Percentiles rank a stretch among this genome's conserved stretches.
These are phyloP conservation scores for Metopolophium dirhodum DNA, from an alignment of 1,140 invertebrate genomes.

Conservation along the genomic window DNA sequence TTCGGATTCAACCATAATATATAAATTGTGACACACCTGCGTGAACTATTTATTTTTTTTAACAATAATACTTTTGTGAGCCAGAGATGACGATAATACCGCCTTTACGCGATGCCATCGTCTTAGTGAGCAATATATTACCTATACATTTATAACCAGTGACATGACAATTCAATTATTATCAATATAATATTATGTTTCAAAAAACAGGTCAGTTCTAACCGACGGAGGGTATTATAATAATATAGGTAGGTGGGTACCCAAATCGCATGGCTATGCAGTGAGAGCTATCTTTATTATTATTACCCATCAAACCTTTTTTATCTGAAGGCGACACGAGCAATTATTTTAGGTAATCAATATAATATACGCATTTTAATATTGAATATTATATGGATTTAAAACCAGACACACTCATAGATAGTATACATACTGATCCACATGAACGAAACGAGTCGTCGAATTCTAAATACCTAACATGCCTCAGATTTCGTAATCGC, in stretches of 20 bases:
- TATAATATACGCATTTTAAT: neutral
- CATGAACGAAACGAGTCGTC: neutral
- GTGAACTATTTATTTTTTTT: neutral
- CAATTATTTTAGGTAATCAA: neutral
- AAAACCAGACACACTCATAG: neutral
- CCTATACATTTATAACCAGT: neutral
- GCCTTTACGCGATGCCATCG: neutral
- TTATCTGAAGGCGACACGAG: neutral
- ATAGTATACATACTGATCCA: neutral
- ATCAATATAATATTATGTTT: neutral
- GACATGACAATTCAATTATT: neutral
- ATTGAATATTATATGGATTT: neutral
- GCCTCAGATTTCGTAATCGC: neutral
- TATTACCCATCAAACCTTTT: neutral
- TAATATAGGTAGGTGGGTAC: neutral
- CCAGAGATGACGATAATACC: neutral
- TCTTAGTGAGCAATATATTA: neutral
- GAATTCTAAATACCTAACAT: neutral
- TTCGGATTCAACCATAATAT: neutral
- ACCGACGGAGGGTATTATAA: neutral
- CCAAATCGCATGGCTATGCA: neutral
- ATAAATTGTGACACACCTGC: neutral
- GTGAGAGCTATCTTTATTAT: neutral
- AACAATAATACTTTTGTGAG: neutral
- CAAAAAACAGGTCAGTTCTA: neutral